phyloP scores from a whole-genome alignment of 1,140 invertebrate species.

The Philaenus spumarius region DNA sequence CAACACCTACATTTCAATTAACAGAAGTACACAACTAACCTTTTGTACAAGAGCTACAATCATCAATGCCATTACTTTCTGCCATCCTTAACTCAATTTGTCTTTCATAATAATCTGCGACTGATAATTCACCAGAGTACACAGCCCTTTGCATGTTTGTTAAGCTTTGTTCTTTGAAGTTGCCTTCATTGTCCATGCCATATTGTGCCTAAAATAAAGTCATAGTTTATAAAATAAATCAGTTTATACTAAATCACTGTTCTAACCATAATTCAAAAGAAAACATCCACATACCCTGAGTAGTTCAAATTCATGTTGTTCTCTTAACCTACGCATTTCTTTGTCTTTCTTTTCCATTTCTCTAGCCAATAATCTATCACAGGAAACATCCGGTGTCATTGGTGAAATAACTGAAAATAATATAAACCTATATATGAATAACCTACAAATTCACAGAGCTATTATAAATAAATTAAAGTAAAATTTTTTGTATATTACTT shows the following conservation, averaged over 20 bases:
- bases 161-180: slow-evolving; percentile 72
- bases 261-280: background rate
- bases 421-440: too few relatives aligned
- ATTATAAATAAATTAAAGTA: too few relatives aligned
- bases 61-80: slow-evolving; percentile 71
- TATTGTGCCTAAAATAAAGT: slow-evolving; percentile 58
- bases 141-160: slow-evolving; percentile 78
- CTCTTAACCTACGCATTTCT: slow-evolving; percentile 60
- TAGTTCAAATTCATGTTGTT: slow-evolving; percentile 75
- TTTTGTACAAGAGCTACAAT: slow-evolving; percentile 69
- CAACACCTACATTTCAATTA: too few relatives aligned
- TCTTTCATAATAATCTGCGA: slow-evolving; percentile 77
- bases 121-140: slow-evolving; percentile 74
- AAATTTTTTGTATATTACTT: too few relatives aligned
- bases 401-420: slow-evolving; percentile 39
- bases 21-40: slow-evolving; percentile 38
- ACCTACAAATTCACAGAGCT: too few relatives aligned
- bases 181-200: slow-evolving; percentile 81
- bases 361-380: slow-evolving; percentile 49
- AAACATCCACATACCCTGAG: slow-evolving; percentile 50
- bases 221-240: background rate
- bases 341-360: slow-evolving; percentile 58
- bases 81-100: slow-evolving; percentile 66
- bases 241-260: background rate
- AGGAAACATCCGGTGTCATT: slow-evolving; percentile 44